These are phyloP conservation scores for Tromatobia lineatoria DNA, from an alignment of 2,888 invertebrate species.

Conservation along the genomic window DNA sequence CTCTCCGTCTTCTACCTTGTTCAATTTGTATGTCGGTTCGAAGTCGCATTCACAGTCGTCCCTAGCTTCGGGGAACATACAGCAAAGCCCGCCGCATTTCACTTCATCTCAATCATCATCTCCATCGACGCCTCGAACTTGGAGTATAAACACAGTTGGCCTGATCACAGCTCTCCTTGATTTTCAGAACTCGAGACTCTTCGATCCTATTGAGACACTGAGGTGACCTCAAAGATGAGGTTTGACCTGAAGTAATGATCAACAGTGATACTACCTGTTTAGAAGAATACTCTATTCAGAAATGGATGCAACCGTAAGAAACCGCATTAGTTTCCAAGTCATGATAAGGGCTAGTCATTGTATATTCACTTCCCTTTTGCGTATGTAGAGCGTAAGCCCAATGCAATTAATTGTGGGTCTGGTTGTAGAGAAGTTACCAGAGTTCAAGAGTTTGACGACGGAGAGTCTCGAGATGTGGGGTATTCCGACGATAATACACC, in stretches of 20 bases:
- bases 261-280: not conserved
- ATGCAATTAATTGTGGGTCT: slow-evolving; percentile 37
- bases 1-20: slow-evolving; percentile 33
- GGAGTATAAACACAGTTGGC: slow-evolving; percentile 11
- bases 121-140: slow-evolving; percentile 33
- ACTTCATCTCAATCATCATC: slow-evolving; percentile 38
- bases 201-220: slow-evolving; percentile 49
- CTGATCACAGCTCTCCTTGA: slow-evolving; percentile 10
- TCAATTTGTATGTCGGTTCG: slow-evolving; percentile 32
- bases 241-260: slow-evolving; percentile 27
- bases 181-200: slow-evolving; percentile 43
- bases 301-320: slow-evolving; percentile 30
- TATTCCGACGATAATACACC: slow-evolving; percentile 9
- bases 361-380: slow-evolving; percentile 6
- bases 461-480: slow-evolving; percentile 20
- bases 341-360: slow-evolving; percentile 40
- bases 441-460: slow-evolving; percentile 34
- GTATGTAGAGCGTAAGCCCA: slow-evolving; percentile 21
- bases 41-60: slow-evolving; percentile 57
- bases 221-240: slow-evolving; percentile 42
- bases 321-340: slow-evolving; percentile 58
- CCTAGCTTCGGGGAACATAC: slow-evolving; percentile 36
- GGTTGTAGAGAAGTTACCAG: slow-evolving; percentile 26
- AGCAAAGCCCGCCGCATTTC: slow-evolving; percentile 37
- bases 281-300: not conserved